Evolutionary conservation across 2,888 invertebrate genomes (phyloP).

Genomic region (Erannis defoliaria): DNA sequence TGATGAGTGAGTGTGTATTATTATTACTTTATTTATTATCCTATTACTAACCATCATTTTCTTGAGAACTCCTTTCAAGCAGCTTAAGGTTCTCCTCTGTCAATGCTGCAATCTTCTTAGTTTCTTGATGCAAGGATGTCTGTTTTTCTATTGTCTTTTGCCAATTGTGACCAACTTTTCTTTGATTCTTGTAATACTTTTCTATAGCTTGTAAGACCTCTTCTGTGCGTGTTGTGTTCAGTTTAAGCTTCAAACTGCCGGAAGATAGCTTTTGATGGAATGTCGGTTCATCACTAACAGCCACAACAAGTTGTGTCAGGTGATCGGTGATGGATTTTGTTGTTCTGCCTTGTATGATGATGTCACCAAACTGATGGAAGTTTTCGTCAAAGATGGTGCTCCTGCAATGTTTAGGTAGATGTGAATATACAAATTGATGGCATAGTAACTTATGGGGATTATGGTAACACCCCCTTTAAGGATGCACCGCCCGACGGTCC

Average conservation of each 20-base stretch:
- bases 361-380: slow-evolving; percentile 73
- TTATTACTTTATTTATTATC: no score
- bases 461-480: neutral
- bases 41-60: neutral
- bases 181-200: slow-evolving; percentile 45
- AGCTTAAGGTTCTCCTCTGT: slow-evolving; percentile 25
- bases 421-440: neutral
- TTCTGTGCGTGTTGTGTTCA: slow-evolving; percentile 47
- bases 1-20: no score
- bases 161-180: slow-evolving; percentile 39
- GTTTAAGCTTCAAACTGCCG: slow-evolving; percentile 59
- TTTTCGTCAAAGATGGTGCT: slow-evolving; percentile 72
- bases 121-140: slow-evolving; percentile 51
- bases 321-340: slow-evolving; percentile 50
- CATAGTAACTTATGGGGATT: neutral
- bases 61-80: neutral
- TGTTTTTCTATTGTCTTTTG: slow-evolving; percentile 54
- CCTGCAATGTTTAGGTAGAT: slow-evolving; percentile 52
- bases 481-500: no score
- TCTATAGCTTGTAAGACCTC: slow-evolving; percentile 57
- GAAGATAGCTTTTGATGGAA: slow-evolving; percentile 59
- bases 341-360: slow-evolving; percentile 54
- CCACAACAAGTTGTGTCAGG: slow-evolving; percentile 57
- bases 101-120: slow-evolving; percentile 40
- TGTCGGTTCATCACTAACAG: slow-evolving; percentile 50